Conservation (phyloP, 2,888 invertebrate genomes). For the Endotricha flammealis region DNA sequence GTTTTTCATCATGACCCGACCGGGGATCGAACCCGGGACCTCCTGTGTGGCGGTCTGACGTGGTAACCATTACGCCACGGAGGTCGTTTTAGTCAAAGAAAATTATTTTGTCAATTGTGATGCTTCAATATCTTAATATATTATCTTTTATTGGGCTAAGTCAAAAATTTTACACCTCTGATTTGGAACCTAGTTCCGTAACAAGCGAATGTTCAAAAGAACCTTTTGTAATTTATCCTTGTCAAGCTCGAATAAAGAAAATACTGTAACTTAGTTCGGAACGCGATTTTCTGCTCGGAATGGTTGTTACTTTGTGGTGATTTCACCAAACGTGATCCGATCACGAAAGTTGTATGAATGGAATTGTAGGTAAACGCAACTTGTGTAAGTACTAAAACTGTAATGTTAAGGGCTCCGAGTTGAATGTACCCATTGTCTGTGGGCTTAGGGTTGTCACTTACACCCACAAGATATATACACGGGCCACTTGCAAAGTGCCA, state of each 20-base stretch:
- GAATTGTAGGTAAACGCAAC: neutral
- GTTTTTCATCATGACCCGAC: no score
- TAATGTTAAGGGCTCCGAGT: neutral
- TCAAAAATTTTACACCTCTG: no score
- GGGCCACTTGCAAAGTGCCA: no score
- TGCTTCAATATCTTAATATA: no score
- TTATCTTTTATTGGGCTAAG: no score
- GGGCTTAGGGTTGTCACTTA: neutral
- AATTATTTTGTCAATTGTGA: no score
- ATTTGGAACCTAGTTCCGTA: no score
- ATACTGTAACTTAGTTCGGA: conserved; percentile 24
- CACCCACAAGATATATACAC: no score
- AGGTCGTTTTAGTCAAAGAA: no score
- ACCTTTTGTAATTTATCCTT: conserved; percentile 28
- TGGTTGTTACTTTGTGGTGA: conserved; percentile 26
- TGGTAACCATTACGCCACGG: no score
- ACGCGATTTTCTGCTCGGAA: conserved; percentile 29
- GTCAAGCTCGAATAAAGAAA: conserved; percentile 24
- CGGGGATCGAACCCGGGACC: no score
- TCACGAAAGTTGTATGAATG: conserved; percentile 5
- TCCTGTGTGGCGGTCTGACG: no score
- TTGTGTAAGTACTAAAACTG: neutral
- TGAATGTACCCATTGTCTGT: neutral
- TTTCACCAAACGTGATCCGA: conserved; percentile 31
- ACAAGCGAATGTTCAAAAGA: neutral